Evolutionary conservation across 2,113 vertebrate species (phyloP).

Genomic region (Tragelaphus scriptus): DNA sequence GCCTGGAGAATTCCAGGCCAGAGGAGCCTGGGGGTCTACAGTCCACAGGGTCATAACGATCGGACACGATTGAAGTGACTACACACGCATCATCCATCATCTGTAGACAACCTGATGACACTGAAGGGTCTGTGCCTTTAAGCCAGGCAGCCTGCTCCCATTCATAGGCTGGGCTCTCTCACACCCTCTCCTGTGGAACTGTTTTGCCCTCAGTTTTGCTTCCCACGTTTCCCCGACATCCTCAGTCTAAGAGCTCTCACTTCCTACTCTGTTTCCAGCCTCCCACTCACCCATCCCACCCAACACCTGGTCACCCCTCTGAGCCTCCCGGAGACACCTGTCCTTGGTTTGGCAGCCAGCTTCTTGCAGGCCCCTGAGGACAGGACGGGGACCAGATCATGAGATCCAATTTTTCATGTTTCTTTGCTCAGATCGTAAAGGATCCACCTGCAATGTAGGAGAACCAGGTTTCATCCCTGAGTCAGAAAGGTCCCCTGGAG

Average conservation of each 20-base stretch:
- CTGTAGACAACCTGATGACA: background rate
- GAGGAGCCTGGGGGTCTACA: background rate
- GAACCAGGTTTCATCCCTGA: background rate
- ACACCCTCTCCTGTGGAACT: background rate
- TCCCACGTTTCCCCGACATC: background rate
- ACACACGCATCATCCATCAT: background rate
- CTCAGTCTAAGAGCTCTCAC: background rate
- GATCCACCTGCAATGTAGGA: background rate
- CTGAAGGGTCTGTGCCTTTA: too few relatives aligned
- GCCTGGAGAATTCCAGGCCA: background rate
- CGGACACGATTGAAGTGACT: accelerated
- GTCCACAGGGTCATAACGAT: background rate
- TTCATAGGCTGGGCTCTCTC: background rate
- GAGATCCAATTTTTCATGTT: background rate
- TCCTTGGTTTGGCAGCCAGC: background rate
- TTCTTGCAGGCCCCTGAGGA: background rate
- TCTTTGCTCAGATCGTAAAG: background rate
- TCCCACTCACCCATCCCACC: background rate
- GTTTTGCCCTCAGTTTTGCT: background rate
- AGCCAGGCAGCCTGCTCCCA: background rate
- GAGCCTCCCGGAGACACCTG: background rate
- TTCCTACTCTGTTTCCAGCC: background rate
- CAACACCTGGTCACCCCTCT: background rate
- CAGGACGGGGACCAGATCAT: background rate
- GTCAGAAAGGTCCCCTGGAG: background rate